A percentile compares a stretch with the other conserved stretches of the same genome.
Evolutionary conservation across 2,888 invertebrate genomes (phyloP).

Genomic region (Eutolmus rufibarbis): DNA sequence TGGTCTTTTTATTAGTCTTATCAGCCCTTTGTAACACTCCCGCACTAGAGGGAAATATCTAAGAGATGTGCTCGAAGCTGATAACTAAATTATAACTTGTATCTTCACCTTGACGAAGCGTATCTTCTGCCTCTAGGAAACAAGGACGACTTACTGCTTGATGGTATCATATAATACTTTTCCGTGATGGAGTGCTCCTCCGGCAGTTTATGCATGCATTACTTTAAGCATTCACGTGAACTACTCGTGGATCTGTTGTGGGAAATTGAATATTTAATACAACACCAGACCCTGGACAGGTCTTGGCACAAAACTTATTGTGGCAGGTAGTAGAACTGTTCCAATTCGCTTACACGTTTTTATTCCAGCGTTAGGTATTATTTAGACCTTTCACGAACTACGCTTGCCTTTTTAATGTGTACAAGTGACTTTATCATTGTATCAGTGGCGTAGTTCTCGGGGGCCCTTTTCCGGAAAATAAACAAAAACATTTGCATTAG

Average conservation of each 20-base stretch:
- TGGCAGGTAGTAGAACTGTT: neutral
- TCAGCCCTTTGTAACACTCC: neutral
- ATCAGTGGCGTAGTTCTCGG: neutral
- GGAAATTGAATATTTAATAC: neutral
- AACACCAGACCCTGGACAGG: neutral
- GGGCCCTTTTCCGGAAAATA: too few relatives aligned
- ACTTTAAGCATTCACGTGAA: neutral
- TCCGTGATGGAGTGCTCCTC: neutral
- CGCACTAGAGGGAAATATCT: neutral
- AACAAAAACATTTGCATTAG: too few relatives aligned
- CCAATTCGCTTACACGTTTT: neutral
- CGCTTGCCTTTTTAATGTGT: neutral
- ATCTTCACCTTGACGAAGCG: neutral
- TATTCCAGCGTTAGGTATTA: neutral
- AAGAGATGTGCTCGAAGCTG: neutral
- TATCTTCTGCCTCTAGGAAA: neutral
- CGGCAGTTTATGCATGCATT: neutral
- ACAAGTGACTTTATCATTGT: neutral
- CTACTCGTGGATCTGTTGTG: neutral
- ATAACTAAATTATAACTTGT: neutral
- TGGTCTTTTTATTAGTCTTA: neutral
- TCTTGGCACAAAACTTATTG: neutral
- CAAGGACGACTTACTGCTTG: neutral
- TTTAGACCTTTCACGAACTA: neutral
- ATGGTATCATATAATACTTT: neutral